These are phyloP conservation scores for Harpagoxenus sublaevis DNA, from an alignment of 2,888 invertebrate species.

Conservation along the genomic window DNA sequence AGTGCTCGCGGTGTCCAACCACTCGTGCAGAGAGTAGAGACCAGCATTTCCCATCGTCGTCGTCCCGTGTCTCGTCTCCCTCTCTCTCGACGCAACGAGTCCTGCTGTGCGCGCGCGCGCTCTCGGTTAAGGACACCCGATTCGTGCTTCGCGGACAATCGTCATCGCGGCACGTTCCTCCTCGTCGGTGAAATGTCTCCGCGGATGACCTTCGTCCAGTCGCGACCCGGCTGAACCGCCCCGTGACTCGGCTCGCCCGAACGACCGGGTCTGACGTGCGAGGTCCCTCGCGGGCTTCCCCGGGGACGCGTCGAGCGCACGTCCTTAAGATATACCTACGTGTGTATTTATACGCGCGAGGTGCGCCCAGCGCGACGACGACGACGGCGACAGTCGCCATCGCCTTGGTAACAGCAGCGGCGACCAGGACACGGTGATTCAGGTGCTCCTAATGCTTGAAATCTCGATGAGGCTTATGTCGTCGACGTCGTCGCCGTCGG, in stretches of 20 bases:
- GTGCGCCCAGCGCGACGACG: conserved; percentile 56
- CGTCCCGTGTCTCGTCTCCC: not conserved
- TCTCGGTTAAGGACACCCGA: conserved; percentile 34
- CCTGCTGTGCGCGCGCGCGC: conserved; percentile 12
- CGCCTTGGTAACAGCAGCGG: conserved; percentile 49
- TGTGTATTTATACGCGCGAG: conserved; percentile 10
- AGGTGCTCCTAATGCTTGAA: conserved; percentile 63
- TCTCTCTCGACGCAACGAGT: conserved; percentile 9
- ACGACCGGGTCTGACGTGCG: conserved; percentile 1
- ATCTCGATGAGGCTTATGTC: conserved; percentile 70
- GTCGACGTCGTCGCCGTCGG: conserved; percentile 54
- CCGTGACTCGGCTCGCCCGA: conserved; percentile 1
- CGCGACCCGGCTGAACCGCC: conserved; percentile 26
- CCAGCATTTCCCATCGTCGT: not conserved
- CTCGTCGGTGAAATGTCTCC: conserved; percentile 28
- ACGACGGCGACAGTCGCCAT: conserved; percentile 63
- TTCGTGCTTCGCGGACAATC: conserved; percentile 41
- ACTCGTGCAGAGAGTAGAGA: conserved; percentile 12
- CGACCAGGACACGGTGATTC: conserved; percentile 58
- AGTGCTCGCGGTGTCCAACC: conserved; percentile 60
- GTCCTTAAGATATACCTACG: conserved; percentile 3
- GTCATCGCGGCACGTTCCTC: conserved; percentile 16
- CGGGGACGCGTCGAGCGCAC: conserved; percentile 28
- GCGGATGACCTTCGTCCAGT: not conserved
- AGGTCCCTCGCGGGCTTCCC: not conserved